Evolutionary conservation across 2,797 vertebrate genomes (phyloP).

Genomic region (Darevskia mixta): DNA sequence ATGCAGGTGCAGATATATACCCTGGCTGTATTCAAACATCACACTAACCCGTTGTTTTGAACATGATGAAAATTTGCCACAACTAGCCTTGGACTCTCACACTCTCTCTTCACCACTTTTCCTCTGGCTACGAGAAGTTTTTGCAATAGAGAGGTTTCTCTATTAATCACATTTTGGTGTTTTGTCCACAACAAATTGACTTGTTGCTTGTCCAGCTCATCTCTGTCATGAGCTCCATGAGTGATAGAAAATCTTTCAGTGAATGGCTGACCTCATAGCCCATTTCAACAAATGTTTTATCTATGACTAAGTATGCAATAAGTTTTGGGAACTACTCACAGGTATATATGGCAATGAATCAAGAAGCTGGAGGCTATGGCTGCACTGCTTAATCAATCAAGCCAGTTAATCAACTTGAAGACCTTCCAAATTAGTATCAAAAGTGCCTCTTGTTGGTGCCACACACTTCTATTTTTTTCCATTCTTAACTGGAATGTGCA

Average conservation of each 20-base stretch:
- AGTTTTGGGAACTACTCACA: background rate
- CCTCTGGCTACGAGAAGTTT: background rate
- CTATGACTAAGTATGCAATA: background rate
- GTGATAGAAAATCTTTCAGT: background rate
- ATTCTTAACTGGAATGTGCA: background rate
- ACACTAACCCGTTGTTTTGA: background rate
- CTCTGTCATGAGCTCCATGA: background rate
- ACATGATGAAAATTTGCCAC: background rate
- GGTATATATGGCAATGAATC: background rate
- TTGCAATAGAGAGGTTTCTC: background rate
- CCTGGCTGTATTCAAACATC: no score
- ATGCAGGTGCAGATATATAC: background rate
- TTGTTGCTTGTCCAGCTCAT: background rate
- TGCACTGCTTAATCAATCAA: background rate
- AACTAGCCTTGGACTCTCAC: no score
- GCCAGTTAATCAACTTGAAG: background rate
- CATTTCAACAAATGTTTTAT: background rate
- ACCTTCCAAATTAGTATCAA: background rate
- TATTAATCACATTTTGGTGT: background rate
- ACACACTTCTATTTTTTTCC: background rate
- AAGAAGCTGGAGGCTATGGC: background rate
- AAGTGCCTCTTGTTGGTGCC: background rate
- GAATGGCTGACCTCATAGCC: background rate
- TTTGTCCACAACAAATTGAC: background rate
- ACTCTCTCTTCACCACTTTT: background rate